A percentile compares a stretch with the other conserved stretches of the same genome.
These are phyloP conservation scores for Phalacrocorax pelagicus DNA, from an alignment of 2,113 vertebrate genomes.

Conservation along the genomic window DNA sequence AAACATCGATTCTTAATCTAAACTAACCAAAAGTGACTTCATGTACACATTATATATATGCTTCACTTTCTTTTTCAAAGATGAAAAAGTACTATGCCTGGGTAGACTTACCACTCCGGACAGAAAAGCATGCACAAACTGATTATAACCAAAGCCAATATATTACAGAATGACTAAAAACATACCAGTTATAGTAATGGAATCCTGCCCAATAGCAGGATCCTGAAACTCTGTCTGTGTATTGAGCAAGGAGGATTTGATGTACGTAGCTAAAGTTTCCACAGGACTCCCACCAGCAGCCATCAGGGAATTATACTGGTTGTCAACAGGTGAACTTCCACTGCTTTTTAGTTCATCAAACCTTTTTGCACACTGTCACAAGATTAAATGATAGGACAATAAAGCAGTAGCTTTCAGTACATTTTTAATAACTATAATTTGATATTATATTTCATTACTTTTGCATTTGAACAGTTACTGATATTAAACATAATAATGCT, in stretches of 20 bases:
- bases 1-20: background rate
- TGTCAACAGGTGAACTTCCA: slow-evolving; percentile 86
- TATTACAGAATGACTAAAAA: slow-evolving; percentile 22
- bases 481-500: background rate
- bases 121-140: background rate
- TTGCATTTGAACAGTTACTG: background rate
- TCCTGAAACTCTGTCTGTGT: slow-evolving; percentile 75
- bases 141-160: background rate
- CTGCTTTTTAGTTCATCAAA: slow-evolving; percentile 93
- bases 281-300: slow-evolving; percentile 77
- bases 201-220: slow-evolving; percentile 74
- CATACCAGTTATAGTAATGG: slow-evolving; percentile 81
- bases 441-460: background rate
- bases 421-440: background rate
- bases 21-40: background rate
- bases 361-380: slow-evolving; percentile 87
- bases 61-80: background rate
- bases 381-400: slow-evolving; percentile 54
- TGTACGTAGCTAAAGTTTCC: slow-evolving; percentile 82
- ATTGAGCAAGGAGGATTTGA: slow-evolving; percentile 82
- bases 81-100: background rate
- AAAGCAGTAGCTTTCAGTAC: slow-evolving; percentile 20
- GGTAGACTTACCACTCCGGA: background rate
- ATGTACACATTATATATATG: background rate
- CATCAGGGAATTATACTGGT: slow-evolving; percentile 84